Percentiles rank a stretch among this genome's conserved stretches.
Conservation (phyloP, 2,797 vertebrate genomes). For the Bucorvus abyssinicus region DNA sequence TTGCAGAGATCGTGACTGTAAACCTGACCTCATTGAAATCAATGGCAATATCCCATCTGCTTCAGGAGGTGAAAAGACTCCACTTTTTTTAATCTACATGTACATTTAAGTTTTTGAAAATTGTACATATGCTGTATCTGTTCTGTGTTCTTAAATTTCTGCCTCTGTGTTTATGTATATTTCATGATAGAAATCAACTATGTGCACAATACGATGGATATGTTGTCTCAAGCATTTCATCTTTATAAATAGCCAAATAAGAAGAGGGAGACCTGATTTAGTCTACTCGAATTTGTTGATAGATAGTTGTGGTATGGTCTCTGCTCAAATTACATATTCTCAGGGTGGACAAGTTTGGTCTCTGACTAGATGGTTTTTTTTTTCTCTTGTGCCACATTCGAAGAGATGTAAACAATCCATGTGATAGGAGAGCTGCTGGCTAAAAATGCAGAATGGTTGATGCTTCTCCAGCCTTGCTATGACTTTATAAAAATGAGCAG, state of each 20-base stretch:
- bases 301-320: neutral
- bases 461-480: neutral
- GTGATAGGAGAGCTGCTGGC: neutral
- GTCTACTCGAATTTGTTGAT: neutral
- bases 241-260: neutral
- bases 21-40: neutral
- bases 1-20: neutral
- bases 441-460: neutral
- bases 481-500: neutral
- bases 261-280: neutral
- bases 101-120: slow-evolving; percentile 1
- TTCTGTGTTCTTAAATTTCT: slow-evolving; percentile 28
- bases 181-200: neutral
- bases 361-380: slow-evolving; percentile 49
- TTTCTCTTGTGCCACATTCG: neutral
- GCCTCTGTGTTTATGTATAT: slow-evolving; percentile 30
- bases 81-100: neutral
- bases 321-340: neutral
- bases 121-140: slow-evolving; percentile 18
- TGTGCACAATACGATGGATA: neutral
- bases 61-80: neutral
- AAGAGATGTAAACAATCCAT: neutral
- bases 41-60: slow-evolving; percentile 3
- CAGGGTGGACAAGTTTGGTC: slow-evolving; percentile 68
- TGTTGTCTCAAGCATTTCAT: slow-evolving; percentile 10